Conservation (phyloP, 2,113 vertebrate genomes). For the Gavialis gangeticus region DNA sequence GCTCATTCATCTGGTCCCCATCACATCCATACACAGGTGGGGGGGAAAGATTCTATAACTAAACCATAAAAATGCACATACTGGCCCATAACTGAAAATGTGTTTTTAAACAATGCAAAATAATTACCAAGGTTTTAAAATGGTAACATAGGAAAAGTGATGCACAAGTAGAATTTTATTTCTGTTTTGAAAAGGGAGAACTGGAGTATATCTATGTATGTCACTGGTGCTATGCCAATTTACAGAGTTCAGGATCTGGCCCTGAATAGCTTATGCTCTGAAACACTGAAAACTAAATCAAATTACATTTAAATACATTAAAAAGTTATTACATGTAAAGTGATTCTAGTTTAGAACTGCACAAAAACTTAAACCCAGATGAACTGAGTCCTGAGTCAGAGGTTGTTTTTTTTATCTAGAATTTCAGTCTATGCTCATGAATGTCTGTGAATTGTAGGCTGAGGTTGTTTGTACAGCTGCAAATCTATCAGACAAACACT, state of each 20-base stretch:
- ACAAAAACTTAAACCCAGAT: not conserved
- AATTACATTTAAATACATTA: too few relatives aligned
- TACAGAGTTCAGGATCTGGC: not conserved
- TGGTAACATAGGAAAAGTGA: not conserved
- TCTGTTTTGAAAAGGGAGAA: not conserved
- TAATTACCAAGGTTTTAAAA: not conserved
- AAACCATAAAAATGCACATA: not conserved
- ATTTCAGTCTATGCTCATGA: not conserved
- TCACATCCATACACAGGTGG: not conserved
- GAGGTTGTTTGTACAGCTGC: conserved; percentile 51
- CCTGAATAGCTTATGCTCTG: not conserved
- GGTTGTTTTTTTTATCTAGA: not conserved
- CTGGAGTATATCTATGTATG: not conserved
- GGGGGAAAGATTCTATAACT: not conserved
- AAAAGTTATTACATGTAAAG: not conserved
- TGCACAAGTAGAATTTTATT: not conserved
- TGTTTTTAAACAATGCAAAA: not conserved
- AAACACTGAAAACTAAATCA: not conserved
- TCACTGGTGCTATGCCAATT: not conserved
- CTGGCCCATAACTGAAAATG: not conserved
- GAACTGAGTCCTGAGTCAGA: not conserved
- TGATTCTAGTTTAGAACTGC: not conserved
- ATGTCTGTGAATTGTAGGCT: not conserved
- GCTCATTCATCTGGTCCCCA: accelerated
- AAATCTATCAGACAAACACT: not conserved